Evolutionary conservation across 1,140 invertebrate species (phyloP).

Genomic region (Heliconius hermathena): DNA sequence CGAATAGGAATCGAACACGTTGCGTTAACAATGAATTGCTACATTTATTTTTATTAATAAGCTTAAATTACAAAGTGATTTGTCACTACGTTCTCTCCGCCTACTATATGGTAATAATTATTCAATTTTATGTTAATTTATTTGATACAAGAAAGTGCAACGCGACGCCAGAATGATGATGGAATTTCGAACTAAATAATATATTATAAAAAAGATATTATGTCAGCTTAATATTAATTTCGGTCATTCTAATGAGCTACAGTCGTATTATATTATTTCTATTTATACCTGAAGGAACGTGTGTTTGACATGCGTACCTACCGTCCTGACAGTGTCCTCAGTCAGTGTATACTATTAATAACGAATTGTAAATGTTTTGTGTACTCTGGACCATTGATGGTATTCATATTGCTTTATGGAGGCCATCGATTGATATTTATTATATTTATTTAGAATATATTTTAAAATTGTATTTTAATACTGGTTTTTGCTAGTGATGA

Average conservation of each 20-base stretch:
- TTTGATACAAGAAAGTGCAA: too few species aligned
- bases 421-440: background rate
- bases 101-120: too few species aligned
- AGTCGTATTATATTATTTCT: background rate
- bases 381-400: background rate
- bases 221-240: background rate
- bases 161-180: too few species aligned
- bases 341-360: background rate
- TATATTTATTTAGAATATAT: background rate
- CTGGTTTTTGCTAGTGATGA: too few species aligned
- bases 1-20: too few species aligned
- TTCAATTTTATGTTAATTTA: too few species aligned
- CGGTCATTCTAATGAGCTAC: background rate
- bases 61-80: too few species aligned
- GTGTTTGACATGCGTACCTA: constrained; percentile 22
- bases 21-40: too few species aligned
- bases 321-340: constrained; percentile 16
- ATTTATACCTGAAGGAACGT: constrained; percentile 20
- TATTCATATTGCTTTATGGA: background rate
- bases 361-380: background rate
- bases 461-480: too few species aligned
- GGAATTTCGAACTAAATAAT: background rate
- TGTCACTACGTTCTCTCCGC: too few species aligned
- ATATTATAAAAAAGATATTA: background rate
- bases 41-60: too few species aligned